Conservation (phyloP, 2,888 invertebrate genomes). For the Apomyelois bistriatella region DNA sequence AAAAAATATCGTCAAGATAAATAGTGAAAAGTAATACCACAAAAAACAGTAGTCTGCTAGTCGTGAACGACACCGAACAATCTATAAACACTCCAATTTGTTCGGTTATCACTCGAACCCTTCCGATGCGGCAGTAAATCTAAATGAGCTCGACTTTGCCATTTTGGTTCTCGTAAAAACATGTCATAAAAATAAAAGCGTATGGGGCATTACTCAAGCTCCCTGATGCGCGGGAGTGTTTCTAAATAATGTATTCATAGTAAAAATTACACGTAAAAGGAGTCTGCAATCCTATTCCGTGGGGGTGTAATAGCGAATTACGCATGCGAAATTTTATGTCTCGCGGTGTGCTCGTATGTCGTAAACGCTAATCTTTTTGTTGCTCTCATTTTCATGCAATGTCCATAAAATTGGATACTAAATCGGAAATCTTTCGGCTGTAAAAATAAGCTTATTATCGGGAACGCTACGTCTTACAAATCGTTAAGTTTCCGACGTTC, state of each 20-base stretch:
- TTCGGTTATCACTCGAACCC: slow-evolving; percentile 24
- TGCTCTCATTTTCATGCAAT: slow-evolving; percentile 20
- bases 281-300: slow-evolving; percentile 9
- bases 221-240: slow-evolving; percentile 9
- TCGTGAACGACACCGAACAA: slow-evolving; percentile 14
- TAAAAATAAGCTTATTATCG: slow-evolving; percentile 11
- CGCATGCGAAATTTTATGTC: slow-evolving; percentile 25
- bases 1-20: background rate
- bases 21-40: slow-evolving; percentile 15
- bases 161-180: slow-evolving; percentile 28
- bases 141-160: slow-evolving; percentile 24
- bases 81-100: slow-evolving; percentile 28
- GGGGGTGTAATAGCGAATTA: slow-evolving; percentile 24
- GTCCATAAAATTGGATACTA: slow-evolving; percentile 27
- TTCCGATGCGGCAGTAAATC: slow-evolving; percentile 26
- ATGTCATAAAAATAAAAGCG: slow-evolving; percentile 31
- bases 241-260: slow-evolving; percentile 19
- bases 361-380: slow-evolving; percentile 31
- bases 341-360: slow-evolving; percentile 21
- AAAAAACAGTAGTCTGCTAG: slow-evolving; percentile 4
- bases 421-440: slow-evolving; percentile 16
- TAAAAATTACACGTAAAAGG: slow-evolving; percentile 15
- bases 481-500: slow-evolving; percentile 3
- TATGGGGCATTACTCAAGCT: slow-evolving; percentile 11
- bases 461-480: background rate